Percentiles rank a stretch among this genome's conserved stretches.
These are phyloP conservation scores for Lagorchestes hirsutus DNA, from an alignment of 2,797 vertebrate species.

Conservation along the genomic window DNA sequence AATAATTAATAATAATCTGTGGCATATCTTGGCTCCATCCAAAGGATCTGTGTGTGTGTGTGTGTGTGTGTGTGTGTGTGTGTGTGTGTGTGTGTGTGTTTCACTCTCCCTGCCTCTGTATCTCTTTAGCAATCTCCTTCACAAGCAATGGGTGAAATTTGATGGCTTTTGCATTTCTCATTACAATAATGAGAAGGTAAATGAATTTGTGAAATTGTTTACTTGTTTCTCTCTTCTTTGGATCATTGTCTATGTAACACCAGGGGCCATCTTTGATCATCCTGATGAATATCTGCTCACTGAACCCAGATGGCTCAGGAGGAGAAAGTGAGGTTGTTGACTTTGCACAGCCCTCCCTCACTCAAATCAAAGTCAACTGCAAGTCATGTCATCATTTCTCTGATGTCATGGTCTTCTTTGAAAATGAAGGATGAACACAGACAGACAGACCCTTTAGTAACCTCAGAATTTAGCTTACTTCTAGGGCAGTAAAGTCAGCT, in stretches of 20 bases:
- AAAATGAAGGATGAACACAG: no score
- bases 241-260: not conserved
- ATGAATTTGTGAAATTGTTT: constrained; percentile 54
- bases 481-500: not conserved
- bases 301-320: no score
- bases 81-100: no score
- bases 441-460: not conserved
- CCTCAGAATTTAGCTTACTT: not conserved
- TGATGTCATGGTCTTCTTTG: no score
- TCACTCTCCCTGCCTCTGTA: not conserved
- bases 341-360: no score
- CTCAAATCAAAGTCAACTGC: no score
- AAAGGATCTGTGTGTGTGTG: not conserved
- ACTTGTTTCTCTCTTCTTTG: not conserved
- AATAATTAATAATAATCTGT: not conserved
- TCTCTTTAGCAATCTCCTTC: constrained; percentile 78
- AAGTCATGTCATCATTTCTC: no score
- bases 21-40: not conserved
- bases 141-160: constrained; percentile 96
- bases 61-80: no score
- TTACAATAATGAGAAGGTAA: constrained; percentile 96
- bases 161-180: constrained; percentile 94
- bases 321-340: no score
- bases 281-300: no score
- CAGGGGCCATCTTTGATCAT: not conserved